phyloP scores from a whole-genome alignment of 2,888 invertebrate genomes.

The Adelphocoris suturalis region DNA sequence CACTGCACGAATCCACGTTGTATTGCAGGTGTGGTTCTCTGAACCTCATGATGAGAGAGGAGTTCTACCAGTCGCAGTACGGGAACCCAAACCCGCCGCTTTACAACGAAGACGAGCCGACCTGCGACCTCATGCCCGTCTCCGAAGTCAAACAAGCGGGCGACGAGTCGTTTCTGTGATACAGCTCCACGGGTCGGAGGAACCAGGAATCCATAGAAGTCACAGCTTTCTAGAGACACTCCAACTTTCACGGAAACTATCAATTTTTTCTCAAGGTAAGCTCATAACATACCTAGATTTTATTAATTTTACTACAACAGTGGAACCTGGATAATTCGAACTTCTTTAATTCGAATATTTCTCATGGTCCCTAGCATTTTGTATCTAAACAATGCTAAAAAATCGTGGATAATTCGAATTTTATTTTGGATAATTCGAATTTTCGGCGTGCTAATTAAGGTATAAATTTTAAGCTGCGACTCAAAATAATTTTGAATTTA shows the following conservation, averaged over 20 bases:
- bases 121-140: slow-evolving; percentile 75
- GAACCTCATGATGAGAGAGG: slow-evolving; percentile 95
- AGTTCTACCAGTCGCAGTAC: slow-evolving; percentile 95
- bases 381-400: no score
- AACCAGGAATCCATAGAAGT: slow-evolving; percentile 27
- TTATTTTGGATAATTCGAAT: no score
- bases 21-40: slow-evolving; percentile 87
- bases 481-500: no score
- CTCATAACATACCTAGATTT: no score
- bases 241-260: not conserved
- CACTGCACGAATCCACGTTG: no score
- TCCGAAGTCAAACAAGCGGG: slow-evolving; percentile 74
- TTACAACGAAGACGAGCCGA: slow-evolving; percentile 72
- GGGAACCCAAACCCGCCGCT: slow-evolving; percentile 85
- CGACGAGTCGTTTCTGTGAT: slow-evolving; percentile 76
- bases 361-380: no score
- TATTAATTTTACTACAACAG: no score
- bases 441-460: no score
- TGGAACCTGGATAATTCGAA: no score
- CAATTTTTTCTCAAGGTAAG: slow-evolving; percentile 18
- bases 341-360: no score
- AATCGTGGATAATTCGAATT: no score
- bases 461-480: no score
- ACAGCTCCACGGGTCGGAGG: slow-evolving; percentile 54
- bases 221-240: slow-evolving; percentile 59